Conservation (phyloP, 1,140 invertebrate genomes). For the Chionoecetes opilio region DNA sequence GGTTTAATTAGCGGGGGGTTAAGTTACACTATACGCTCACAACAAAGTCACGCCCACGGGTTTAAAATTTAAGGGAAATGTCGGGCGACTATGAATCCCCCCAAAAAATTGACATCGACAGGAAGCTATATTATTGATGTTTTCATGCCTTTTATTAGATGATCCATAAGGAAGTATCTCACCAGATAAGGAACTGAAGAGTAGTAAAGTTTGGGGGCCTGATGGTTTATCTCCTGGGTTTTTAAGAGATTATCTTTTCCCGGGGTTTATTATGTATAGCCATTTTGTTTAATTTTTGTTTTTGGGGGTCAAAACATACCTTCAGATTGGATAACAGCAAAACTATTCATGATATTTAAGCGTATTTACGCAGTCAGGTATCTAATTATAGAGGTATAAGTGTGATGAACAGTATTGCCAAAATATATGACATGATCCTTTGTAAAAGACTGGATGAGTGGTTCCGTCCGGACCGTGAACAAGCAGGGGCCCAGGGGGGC, state of each 20-base stretch:
- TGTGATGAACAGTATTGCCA: not conserved
- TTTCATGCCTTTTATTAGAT: too few species aligned
- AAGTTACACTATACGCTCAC: too few species aligned
- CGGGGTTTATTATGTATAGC: not conserved
- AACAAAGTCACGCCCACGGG: too few species aligned
- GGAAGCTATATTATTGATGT: too few species aligned
- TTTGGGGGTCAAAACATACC: not conserved
- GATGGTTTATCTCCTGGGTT: not conserved
- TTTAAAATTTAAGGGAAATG: too few species aligned
- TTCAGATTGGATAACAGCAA: not conserved
- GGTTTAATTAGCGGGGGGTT: too few species aligned
- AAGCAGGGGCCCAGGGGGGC: not conserved
- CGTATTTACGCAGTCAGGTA: not conserved
- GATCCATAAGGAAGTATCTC: too few species aligned
- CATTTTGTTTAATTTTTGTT: not conserved
- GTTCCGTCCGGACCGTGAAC: not conserved
- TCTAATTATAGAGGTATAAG: not conserved
- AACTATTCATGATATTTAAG: slow-evolving; percentile 14
- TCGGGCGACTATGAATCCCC: too few species aligned
- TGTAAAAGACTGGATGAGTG: not conserved
- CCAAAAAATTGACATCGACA: too few species aligned
- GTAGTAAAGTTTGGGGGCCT: too few species aligned
- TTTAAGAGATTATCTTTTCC: not conserved
- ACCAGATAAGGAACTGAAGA: too few species aligned
- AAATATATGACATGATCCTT: too few species aligned